Conservation (phyloP, 2,113 vertebrate genomes). For the Neofelis nebulosa region DNA sequence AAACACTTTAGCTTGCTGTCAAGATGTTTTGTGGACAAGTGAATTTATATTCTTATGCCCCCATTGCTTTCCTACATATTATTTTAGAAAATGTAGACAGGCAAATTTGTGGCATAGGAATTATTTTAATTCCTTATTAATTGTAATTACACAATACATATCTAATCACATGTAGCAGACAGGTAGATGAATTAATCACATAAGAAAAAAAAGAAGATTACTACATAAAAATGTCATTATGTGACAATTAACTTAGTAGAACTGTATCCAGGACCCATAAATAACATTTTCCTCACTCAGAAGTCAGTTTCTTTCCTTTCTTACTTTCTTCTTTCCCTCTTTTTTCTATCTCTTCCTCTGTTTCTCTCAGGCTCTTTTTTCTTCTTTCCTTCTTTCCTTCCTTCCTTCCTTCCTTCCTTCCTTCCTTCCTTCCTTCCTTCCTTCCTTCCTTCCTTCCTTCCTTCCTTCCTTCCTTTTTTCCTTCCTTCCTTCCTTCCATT, state of each 20-base stretch:
- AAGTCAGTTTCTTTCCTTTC: background rate
- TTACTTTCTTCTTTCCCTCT: background rate
- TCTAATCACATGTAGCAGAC: background rate
- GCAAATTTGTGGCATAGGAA: background rate
- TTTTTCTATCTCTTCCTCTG: background rate
- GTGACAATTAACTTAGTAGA: background rate
- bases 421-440: background rate
- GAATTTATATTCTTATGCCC: background rate
- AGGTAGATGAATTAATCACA: background rate
- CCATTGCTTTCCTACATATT: background rate
- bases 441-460: too few relatives aligned
- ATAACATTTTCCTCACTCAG: background rate
- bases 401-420: background rate
- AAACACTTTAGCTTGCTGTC: background rate
- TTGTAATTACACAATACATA: background rate
- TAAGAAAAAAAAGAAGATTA: background rate
- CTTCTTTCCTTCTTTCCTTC: too few relatives aligned
- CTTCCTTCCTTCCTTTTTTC: background rate
- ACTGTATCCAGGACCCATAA: background rate
- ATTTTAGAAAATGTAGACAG: background rate
- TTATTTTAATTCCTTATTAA: background rate
- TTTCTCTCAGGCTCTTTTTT: too few relatives aligned
- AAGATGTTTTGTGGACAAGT: background rate
- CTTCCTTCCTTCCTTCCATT: background rate
- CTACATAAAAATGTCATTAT: background rate